Conservation (phyloP, 2,888 invertebrate species). For the Xanthia icteritia region DNA sequence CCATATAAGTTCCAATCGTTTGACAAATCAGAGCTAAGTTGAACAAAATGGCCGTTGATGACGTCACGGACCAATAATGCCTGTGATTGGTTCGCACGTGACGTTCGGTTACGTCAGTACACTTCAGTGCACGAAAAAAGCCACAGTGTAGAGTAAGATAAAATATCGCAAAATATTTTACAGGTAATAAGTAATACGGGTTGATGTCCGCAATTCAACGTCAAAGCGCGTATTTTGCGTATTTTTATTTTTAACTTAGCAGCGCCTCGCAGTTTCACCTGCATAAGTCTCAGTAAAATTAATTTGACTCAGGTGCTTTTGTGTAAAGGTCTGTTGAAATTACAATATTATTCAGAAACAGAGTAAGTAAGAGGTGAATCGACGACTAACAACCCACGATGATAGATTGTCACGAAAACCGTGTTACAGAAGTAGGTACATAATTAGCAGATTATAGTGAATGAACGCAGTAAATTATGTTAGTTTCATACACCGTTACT, state of each 20-base stretch:
- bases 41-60: slow-evolving; percentile 75
- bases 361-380: slow-evolving; percentile 24
- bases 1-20: slow-evolving; percentile 63
- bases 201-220: too few relatives aligned
- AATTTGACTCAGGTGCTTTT: not conserved
- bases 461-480: slow-evolving; percentile 56
- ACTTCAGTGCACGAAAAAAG: slow-evolving; percentile 64
- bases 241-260: too few relatives aligned
- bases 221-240: too few relatives aligned
- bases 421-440: slow-evolving; percentile 35
- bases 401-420: slow-evolving; percentile 60
- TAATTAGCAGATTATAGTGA: slow-evolving; percentile 39
- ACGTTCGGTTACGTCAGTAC: slow-evolving; percentile 71
- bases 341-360: slow-evolving; percentile 10
- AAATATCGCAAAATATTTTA: not conserved
- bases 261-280: too few relatives aligned
- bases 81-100: slow-evolving; percentile 79
- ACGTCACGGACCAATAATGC: slow-evolving; percentile 83
- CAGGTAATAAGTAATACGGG: too few relatives aligned
- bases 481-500: slow-evolving; percentile 49
- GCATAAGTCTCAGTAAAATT: too few relatives aligned
- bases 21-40: slow-evolving; percentile 76
- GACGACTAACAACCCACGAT: slow-evolving; percentile 23
- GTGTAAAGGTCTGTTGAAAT: not conserved
- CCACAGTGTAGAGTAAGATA: not conserved